phyloP scores from a whole-genome alignment of 2,888 invertebrate genomes.

The Melanostoma mellinum region DNA sequence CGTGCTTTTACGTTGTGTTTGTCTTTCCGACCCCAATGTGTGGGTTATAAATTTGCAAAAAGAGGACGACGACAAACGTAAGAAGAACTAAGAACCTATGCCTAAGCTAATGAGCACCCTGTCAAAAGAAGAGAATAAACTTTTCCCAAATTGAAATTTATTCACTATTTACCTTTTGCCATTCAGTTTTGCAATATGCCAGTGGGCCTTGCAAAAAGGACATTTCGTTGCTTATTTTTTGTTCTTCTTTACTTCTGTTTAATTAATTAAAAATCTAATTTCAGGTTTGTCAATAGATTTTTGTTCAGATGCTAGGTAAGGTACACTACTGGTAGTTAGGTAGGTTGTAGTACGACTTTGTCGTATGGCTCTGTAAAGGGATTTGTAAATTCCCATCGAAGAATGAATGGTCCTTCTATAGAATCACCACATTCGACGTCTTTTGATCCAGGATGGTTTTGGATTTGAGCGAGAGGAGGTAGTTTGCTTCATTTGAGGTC shows the following conservation, averaged over 20 bases:
- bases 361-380: too few relatives aligned
- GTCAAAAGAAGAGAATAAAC: slow-evolving; percentile 13
- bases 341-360: not conserved
- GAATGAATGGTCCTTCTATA: slow-evolving; percentile 1
- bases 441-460: not conserved
- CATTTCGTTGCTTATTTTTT: slow-evolving; percentile 3
- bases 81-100: not conserved
- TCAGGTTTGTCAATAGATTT: slow-evolving; percentile 47
- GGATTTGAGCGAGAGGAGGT: not conserved
- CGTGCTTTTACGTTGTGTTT: slow-evolving; percentile 22
- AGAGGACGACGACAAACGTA: slow-evolving; percentile 27
- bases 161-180: slow-evolving; percentile 47
- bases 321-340: not conserved
- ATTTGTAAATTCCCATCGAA: not conserved
- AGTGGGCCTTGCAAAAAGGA: slow-evolving; percentile 25
- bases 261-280: slow-evolving; percentile 66
- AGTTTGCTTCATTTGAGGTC: slow-evolving; percentile 7
- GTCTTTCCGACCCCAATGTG: slow-evolving; percentile 40
- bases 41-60: slow-evolving; percentile 39
- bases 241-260: slow-evolving; percentile 37
- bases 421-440: not conserved
- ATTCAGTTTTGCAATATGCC: slow-evolving; percentile 1
- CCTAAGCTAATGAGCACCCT: slow-evolving; percentile 34
- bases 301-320: not conserved
- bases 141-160: slow-evolving; percentile 33